Evolutionary conservation across 2,113 vertebrate genomes (phyloP), one percentile per base, ranked within the genome.

Genomic region (Podarcis cretensis): DNA sequence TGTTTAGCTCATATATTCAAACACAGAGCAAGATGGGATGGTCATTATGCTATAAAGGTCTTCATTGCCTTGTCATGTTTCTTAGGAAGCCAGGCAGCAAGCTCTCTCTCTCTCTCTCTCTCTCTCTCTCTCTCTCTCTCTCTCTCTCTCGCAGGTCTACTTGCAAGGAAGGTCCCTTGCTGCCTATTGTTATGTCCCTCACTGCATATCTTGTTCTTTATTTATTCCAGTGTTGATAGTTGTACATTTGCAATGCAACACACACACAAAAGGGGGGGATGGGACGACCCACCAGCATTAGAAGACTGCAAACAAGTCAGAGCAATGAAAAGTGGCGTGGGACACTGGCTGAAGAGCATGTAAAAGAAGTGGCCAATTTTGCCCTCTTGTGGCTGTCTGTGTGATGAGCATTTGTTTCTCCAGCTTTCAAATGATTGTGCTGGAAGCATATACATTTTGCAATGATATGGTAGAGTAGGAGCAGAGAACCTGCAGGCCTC

Each of bases 301-400:
- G 25, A 8, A 63, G 32, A 12, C 16, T 21, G 25, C 16, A 57
- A 43, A 43, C 23, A 37, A 13, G 40, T 37, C 23, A 18, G 65
- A 40, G 69, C 59, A 65, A 79, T 12, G 25, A 5, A 78, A 78
- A 30, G 40, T 40, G 4, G 27, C 10, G 12, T 30, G 43, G 12
- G 43, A 78, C 13, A 30, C 76, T 14, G 27, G 21, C 3, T 78
- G 76, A 82, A 35, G 2, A 32, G 37, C 5, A 21, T 40, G 20
- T 59, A 65, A 27, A 35, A 79, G 54, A 14, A 30, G 16, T 40
- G 6, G 75, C 25, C 68, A 69, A 71, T 40, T 2, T 32, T 86
- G 78, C 43, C 89, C 89, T 91, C 95, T 95, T 91, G 94, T 0
- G 94, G 91, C n/a, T 66, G 6, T 27, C 65, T n/a, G 54, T 78